Conservation (phyloP, 2,888 invertebrate genomes). For the Siphlonurus alternatus region DNA sequence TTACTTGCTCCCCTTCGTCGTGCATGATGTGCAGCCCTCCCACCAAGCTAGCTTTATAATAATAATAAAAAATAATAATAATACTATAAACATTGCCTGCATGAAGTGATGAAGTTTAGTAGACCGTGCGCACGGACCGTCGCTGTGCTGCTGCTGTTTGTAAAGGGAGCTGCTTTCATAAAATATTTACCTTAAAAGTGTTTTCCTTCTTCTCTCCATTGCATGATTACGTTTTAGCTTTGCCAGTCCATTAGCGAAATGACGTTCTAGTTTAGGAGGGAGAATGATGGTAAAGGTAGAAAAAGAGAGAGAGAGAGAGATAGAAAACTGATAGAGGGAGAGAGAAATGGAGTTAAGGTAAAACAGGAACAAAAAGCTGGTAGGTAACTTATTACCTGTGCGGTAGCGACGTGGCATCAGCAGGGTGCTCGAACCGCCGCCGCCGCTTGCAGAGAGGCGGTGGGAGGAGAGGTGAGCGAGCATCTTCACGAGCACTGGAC, state of each 20-base stretch:
- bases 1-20: neutral
- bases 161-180: constrained; percentile 13
- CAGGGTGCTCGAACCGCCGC: too few species aligned
- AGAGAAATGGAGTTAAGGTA: too few species aligned
- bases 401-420: too few species aligned
- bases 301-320: too few species aligned
- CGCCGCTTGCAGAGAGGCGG: too few species aligned
- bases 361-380: neutral
- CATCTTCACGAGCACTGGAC: neutral
- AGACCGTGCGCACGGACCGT: neutral
- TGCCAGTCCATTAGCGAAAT: constrained; percentile 11
- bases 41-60: too few species aligned
- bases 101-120: neutral
- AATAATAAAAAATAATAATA: too few species aligned
- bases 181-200: constrained; percentile 15
- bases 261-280: neutral
- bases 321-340: too few species aligned
- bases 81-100: neutral
- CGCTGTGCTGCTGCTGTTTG: constrained; percentile 7
- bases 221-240: constrained; percentile 14
- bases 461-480: neutral
- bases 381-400: neutral
- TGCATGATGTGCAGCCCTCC: too few species aligned
- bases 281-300: too few species aligned
- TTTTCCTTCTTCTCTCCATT: constrained; percentile 12